Evolutionary conservation across 2,797 vertebrate genomes (phyloP), one percentile per base, ranked within the genome.

Genomic region (Enteromius treurensis): DNA sequence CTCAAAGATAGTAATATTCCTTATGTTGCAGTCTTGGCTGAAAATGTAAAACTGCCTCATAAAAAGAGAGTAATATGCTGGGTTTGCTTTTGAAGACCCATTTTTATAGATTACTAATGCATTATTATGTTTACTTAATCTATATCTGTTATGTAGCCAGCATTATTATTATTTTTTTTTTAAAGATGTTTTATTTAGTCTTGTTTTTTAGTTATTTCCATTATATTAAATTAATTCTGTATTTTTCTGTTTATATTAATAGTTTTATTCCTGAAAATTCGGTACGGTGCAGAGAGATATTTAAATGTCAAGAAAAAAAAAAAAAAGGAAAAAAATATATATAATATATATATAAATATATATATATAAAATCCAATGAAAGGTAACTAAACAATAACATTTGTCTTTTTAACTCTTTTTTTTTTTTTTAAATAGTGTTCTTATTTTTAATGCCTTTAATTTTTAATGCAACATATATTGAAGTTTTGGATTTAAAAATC

Each of bases 1-100:
- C 81, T 76, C 65, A 87, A 81, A 84, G 88, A 89, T 89, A 88
- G 75, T 53, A 49, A 82, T 45, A 70, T 81, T 68, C 34, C 53
- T 76, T 60, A 34, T 77, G 76, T 77, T 11, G 42, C 82, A 55
- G 45, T 83, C 82, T 65, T 70, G 64, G 74, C 68, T 75, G 55
- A 45, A 81, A 82, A 82, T 65, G 58, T 40, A 69, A 81, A 69
- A 65, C 83, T 55, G 29, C 53, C 23, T 67, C 45, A 74, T 51
- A 53, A 75, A 80, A 81, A 29, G 42, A 81, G 19, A 42, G 7
- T 55, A 81, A 80, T 42, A 68, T 77, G 42, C 51, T 49, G 53
- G 70, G 51, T 67, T 73, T 55, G 74, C 80, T 37, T 82, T 77
- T 68, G 51, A 82, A 77, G 64, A 42, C 26, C 21, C 29, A 14